Base-by-base conservation (phyloP, 2,797 vertebrate genomes). In the Carapus acus region DNA sequence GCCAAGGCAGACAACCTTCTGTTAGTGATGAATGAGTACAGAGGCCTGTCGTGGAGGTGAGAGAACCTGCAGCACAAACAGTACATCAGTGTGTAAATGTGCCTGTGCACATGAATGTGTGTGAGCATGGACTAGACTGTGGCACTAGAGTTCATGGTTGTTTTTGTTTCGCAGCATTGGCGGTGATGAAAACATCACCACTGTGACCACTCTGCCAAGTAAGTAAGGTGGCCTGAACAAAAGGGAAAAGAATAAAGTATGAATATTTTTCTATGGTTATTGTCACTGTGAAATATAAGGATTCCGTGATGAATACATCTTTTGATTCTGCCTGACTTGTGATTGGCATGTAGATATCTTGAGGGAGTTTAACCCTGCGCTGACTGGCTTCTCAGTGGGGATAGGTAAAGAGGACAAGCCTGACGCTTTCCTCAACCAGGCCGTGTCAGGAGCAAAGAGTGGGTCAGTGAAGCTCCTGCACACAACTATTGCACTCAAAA, bases 41-140 rank as follows among this genome's bases (percentile, higher is more conserved):
- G 93, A 13, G 95, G 95, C n/a, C 77, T 97, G 24, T 92, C 94
- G 4, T 97, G 89, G 86, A 90, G 94, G 94, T 96, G 74, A 81
- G 69, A 8, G 24, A 4, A 62, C 45, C 8, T 17, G 3, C 22
- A 49, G 6, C 6, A 46, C 40, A 51, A n/a, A n/a, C n/a, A n/a
- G n/a, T n/a, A n/a, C n/a, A n/a, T n/a, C n/a, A n/a, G n/a, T n/a
- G n/a, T n/a, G n/a, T n/a, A n/a, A n/a, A n/a, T n/a, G n/a, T n/a
- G n/a, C n/a, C n/a, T n/a, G n/a, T n/a, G n/a, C n/a, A n/a, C n/a
- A n/a, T n/a, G n/a, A n/a, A n/a, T n/a, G n/a, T n/a, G n/a, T 24
- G 7, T 52, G 22, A 29, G 40, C 52, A 3, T 46, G 14, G 15
- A 37, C 45, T 51, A 44, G 12, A 33, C 9, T 15, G 27, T 36